These are phyloP conservation scores for Misgurnus anguillicaudatus DNA, from an alignment of 2,113 vertebrate species.

Conservation along the genomic window DNA sequence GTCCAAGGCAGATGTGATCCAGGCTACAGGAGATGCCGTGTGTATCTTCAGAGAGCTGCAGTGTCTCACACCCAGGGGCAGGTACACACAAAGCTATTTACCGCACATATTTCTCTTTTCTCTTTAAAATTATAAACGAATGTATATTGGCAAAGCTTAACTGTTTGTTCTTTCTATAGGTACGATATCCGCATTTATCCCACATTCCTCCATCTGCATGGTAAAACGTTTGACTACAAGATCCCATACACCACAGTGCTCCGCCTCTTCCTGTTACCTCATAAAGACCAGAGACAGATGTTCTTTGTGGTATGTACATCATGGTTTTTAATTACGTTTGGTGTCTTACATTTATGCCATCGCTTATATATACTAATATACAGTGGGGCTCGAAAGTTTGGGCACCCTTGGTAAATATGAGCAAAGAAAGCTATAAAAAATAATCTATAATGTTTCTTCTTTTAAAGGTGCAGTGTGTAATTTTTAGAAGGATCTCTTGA, in stretches of 20 bases:
- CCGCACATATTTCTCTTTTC: neutral
- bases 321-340: neutral
- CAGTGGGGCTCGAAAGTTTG: too few species aligned
- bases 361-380: too few species aligned
- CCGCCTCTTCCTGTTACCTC: conserved; percentile 93
- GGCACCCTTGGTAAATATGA: too few species aligned
- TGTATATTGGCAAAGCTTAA: neutral
- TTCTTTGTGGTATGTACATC: conserved; percentile 88
- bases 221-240: conserved; percentile 98
- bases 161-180: conserved; percentile 60
- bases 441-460: too few species aligned
- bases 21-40: conserved; percentile 86
- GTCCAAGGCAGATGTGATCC: conserved; percentile 87
- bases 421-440: too few species aligned
- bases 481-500: too few species aligned
- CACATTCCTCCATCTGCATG: conserved; percentile 93
- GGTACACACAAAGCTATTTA: conserved; percentile 59
- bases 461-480: too few species aligned
- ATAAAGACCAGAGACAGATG: conserved; percentile 99
- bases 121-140: neutral
- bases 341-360: too few species aligned
- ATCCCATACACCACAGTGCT: conserved; percentile 97
- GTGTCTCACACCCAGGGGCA: conserved; percentile 84
- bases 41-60: conserved; percentile 88
- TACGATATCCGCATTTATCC: conserved; percentile 98